Evolutionary conservation across 2,113 vertebrate species (phyloP).

Genomic region (Brachypteracias leptosomus): DNA sequence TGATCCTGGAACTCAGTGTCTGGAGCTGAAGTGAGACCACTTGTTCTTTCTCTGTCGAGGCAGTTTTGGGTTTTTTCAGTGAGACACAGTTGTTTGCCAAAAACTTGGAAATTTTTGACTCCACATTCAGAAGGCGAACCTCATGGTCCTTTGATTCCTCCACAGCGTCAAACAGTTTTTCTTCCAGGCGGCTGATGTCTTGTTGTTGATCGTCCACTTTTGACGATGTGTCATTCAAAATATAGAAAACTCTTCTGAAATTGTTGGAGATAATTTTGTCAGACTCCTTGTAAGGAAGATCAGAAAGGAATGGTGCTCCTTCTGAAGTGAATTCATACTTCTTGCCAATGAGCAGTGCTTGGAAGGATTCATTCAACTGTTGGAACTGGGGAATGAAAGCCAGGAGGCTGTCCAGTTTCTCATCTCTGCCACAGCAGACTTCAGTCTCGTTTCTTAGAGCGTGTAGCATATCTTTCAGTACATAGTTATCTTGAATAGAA

Average conservation of each 20-base stretch:
- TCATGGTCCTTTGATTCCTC: conserved; percentile 49
- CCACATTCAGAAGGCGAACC: conserved; percentile 64
- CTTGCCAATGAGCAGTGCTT: conserved; percentile 23
- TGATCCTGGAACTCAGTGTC: conserved; percentile 73
- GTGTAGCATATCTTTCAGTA: conserved; percentile 43
- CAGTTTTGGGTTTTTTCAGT: conserved; percentile 27
- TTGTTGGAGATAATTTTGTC: not conserved
- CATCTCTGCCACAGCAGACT: conserved; percentile 36
- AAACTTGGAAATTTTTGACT: conserved; percentile 72
- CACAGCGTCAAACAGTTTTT: conserved; percentile 25
- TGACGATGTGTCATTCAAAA: conserved; percentile 59
- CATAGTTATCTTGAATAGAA: conserved; percentile 77
- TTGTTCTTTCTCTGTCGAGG: conserved; percentile 51
- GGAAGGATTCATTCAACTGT: conserved; percentile 72
- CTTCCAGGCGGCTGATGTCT: conserved; percentile 51
- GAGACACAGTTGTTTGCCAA: conserved; percentile 61
- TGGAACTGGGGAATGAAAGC: conserved; percentile 64
- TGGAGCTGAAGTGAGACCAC: conserved; percentile 56
- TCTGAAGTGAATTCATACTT: conserved; percentile 33
- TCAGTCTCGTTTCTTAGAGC: conserved; percentile 26
- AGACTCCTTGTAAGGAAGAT: not conserved
- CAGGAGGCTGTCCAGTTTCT: conserved; percentile 65
- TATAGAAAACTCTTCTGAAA: conserved; percentile 55
- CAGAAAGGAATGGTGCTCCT: conserved; percentile 1
- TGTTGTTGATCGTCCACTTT: conserved; percentile 52